These are phyloP conservation scores for Melieria crassipennis DNA, from an alignment of 2,888 invertebrate species.

Conservation along the genomic window DNA sequence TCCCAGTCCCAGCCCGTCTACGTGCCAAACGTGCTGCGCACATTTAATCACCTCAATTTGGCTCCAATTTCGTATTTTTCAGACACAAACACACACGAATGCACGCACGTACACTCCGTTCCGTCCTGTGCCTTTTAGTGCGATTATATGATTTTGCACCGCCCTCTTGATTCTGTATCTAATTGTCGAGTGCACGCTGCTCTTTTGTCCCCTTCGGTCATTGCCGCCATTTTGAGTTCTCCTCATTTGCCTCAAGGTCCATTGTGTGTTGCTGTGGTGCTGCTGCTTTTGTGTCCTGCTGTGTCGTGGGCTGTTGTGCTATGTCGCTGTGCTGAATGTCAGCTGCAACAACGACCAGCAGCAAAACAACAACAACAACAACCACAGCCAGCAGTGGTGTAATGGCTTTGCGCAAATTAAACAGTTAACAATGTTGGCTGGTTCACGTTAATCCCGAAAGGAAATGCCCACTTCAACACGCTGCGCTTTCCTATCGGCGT, in stretches of 20 bases:
- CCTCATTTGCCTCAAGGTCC: too few species aligned
- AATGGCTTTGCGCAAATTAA: conserved; percentile 28
- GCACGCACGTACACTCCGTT: not conserved
- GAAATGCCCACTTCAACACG: conserved; percentile 13
- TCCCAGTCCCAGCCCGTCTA: too few species aligned
- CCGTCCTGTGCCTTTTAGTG: not conserved
- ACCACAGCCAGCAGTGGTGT: not conserved
- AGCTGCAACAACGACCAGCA: too few species aligned
- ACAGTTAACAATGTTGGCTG: conserved; percentile 30
- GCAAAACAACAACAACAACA: too few species aligned
- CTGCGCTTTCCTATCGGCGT: not conserved
- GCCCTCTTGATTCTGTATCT: conserved; percentile 1
- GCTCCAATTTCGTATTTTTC: conserved; percentile 15
- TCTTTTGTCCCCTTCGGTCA: not conserved
- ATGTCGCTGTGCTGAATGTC: too few species aligned
- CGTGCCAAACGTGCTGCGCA: too few species aligned
- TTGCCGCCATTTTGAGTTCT: not conserved
- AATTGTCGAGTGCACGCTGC: conserved; percentile 13
- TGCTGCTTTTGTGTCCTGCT: too few species aligned
- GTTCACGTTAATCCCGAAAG: conserved; percentile 12
- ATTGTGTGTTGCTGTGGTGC: too few species aligned
- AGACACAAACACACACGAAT: not conserved
- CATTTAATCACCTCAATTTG: not conserved
- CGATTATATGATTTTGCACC: not conserved
- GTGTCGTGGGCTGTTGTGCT: too few species aligned